Percentiles rank a stretch among this genome's conserved stretches.
These are phyloP conservation scores for Helicolenus hilgendorfi DNA, from an alignment of 2,797 vertebrate genomes.

Conservation along the genomic window DNA sequence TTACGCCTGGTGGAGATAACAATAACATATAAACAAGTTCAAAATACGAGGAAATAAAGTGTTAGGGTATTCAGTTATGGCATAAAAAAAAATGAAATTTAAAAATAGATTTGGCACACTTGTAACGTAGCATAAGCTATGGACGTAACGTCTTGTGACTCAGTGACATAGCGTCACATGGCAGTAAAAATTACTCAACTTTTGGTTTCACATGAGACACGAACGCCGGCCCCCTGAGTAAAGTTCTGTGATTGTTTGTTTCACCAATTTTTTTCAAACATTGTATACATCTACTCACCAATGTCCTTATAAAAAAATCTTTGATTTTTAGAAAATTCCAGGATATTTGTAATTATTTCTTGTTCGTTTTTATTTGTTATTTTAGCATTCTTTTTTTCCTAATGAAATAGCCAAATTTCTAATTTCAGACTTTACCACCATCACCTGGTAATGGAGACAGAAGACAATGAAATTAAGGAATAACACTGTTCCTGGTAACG, in stretches of 20 bases:
- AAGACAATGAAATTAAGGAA: too few species aligned
- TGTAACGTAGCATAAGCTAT: not conserved
- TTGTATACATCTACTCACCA: not conserved
- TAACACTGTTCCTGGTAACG: too few species aligned
- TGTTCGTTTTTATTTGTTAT: not conserved
- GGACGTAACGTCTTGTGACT: not conserved
- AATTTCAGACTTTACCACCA: too few species aligned
- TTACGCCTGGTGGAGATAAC: too few species aligned
- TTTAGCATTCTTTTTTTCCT: not conserved
- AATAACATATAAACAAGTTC: too few species aligned
- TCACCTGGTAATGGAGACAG: too few species aligned
- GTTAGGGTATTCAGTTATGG: not conserved
- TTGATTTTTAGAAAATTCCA: not conserved
- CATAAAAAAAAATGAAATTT: not conserved
- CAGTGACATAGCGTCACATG: not conserved
- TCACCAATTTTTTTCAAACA: not conserved
- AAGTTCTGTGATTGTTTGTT: too few species aligned
- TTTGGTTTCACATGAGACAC: not conserved
- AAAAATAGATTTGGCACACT: not conserved
- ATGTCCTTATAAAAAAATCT: not conserved
- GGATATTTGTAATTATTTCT: not conserved
- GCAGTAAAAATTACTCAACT: not conserved
- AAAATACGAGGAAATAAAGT: not conserved
- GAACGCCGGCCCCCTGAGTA: accelerated
- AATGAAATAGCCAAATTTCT: accelerated